Evolutionary conservation across 2,797 vertebrate species (phyloP).

Genomic region (Bradypodion ventrale): DNA sequence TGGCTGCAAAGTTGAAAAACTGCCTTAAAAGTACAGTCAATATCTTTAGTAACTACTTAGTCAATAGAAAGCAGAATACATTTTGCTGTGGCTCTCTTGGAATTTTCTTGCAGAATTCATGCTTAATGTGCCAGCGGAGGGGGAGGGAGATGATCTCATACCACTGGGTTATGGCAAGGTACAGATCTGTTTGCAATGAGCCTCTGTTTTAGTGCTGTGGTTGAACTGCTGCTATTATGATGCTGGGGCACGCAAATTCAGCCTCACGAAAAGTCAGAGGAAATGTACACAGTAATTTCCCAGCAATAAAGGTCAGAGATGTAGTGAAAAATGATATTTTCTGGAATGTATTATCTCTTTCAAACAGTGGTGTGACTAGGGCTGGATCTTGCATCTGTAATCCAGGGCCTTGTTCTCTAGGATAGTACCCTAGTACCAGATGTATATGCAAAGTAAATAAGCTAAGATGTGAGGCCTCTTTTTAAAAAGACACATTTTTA

Average conservation of each 20-base stretch:
- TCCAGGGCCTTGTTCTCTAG: neutral
- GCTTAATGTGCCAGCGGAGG: neutral
- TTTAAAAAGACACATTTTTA: no score
- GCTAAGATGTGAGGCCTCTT: neutral
- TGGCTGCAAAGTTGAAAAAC: neutral
- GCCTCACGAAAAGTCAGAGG: neutral
- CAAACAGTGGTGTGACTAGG: neutral
- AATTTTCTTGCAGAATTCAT: neutral
- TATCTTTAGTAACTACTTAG: neutral
- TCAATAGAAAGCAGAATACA: neutral
- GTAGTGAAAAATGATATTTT: neutral
- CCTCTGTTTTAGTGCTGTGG: neutral
- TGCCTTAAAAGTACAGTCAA: neutral
- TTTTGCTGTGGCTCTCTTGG: neutral
- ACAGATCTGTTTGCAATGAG: neutral
- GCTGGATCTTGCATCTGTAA: neutral
- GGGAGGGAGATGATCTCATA: neutral
- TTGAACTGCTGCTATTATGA: neutral
- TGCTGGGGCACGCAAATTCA: neutral
- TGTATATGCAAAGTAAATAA: neutral
- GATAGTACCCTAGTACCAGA: neutral
- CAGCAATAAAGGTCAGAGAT: neutral
- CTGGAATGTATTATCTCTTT: neutral
- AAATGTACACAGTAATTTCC: neutral
- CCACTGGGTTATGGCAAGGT: neutral